Evolutionary conservation across 2,113 vertebrate genomes (phyloP).

Genomic region (Perccottus glenii): DNA sequence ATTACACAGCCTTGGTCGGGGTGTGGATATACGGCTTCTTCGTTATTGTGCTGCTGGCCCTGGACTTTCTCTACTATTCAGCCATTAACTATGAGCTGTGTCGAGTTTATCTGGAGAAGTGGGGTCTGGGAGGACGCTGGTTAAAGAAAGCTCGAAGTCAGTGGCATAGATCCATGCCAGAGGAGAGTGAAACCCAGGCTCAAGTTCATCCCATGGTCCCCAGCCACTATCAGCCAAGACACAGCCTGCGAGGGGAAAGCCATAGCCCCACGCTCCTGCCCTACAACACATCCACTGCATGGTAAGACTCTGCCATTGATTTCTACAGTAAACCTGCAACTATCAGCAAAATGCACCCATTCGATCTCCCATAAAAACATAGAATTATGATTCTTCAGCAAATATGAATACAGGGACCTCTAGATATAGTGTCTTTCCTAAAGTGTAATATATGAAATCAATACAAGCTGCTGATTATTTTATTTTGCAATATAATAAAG

Average conservation of each 20-base stretch:
- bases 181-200: constrained; percentile 74
- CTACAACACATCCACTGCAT: constrained; percentile 92
- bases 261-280: constrained; percentile 86
- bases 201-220: constrained; percentile 66
- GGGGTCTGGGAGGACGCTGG: constrained; percentile 94
- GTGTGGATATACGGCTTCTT: constrained; percentile 99
- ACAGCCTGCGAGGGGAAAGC: constrained; percentile 84
- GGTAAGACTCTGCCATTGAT: constrained; percentile 78
- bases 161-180: constrained; percentile 84
- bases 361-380: neutral
- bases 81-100: constrained; percentile 98
- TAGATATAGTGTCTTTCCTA: no score
- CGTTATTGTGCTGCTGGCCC: constrained; percentile 89
- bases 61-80: constrained; percentile 97
- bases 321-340: constrained; percentile 1
- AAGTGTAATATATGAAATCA: neutral
- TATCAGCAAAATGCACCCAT: neutral
- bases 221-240: constrained; percentile 81
- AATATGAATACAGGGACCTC: no score
- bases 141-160: constrained; percentile 87
- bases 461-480: neutral
- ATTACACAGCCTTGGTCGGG: constrained; percentile 94
- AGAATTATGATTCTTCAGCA: no score
- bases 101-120: constrained; percentile 92
- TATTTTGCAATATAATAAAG: neutral